phyloP scores from a whole-genome alignment of 2,888 invertebrate species.

The Synergus laeviventris region DNA sequence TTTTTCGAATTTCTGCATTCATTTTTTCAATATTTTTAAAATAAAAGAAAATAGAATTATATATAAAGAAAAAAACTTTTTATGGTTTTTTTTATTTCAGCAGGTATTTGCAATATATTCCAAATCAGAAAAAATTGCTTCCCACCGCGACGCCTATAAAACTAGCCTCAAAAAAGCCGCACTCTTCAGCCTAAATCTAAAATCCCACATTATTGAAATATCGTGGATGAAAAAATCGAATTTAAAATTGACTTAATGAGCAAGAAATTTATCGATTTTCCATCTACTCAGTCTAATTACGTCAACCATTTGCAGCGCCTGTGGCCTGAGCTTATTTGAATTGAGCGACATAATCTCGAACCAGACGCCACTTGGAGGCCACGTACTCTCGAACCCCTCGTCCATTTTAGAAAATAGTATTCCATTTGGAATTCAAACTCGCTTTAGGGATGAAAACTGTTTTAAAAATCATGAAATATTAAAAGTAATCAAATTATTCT shows the following conservation, averaged over 20 bases:
- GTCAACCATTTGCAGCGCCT: slow-evolving; percentile 49
- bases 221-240: background rate
- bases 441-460: background rate
- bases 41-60: background rate
- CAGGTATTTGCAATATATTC: background rate
- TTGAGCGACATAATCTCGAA: slow-evolving; percentile 72
- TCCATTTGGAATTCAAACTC: slow-evolving; percentile 43
- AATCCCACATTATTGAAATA: background rate
- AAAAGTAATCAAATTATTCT: background rate
- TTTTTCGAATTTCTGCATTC: background rate
- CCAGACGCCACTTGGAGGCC: slow-evolving; percentile 64
- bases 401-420: slow-evolving; percentile 73
- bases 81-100: background rate
- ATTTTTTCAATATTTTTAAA: background rate
- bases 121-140: background rate
- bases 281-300: slow-evolving; percentile 40
- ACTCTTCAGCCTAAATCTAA: background rate
- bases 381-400: slow-evolving; percentile 84
- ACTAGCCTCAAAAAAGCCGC: background rate
- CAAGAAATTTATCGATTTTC: slow-evolving; percentile 50
- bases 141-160: background rate
- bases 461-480: slow-evolving; percentile 39
- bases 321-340: slow-evolving; percentile 59
- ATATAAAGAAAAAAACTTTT: background rate
- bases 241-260: background rate